Evolutionary conservation across 1,140 invertebrate species (phyloP).

Genomic region (Drosophila sproati): DNA sequence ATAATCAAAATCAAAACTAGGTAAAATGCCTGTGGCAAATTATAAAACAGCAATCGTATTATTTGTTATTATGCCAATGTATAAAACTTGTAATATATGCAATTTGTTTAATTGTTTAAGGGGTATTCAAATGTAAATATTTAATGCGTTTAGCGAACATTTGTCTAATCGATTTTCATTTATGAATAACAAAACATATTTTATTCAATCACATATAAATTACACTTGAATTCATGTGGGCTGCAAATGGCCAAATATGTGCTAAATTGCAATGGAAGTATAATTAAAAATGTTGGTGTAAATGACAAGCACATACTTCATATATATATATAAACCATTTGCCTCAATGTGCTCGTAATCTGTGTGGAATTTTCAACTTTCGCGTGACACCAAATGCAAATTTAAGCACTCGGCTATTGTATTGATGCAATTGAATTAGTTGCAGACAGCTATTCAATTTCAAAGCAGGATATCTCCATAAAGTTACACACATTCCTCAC

Average conservation of each 20-base stretch:
- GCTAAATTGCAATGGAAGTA: background rate
- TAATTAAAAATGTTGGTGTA: background rate
- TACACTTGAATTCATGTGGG: background rate
- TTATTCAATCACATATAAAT: background rate
- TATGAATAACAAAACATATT: too few relatives aligned
- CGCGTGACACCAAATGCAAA: background rate
- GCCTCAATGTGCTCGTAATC: too few relatives aligned
- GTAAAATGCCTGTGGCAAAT: too few relatives aligned
- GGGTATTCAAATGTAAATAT: too few relatives aligned
- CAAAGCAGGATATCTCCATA: background rate
- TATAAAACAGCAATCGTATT: too few relatives aligned
- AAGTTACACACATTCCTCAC: background rate
- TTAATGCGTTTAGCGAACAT: too few relatives aligned
- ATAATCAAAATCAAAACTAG: too few relatives aligned
- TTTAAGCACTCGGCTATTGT: conserved; percentile 18
- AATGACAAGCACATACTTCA: conserved; percentile 5
- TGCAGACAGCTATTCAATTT: background rate
- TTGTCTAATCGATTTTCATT: too few relatives aligned
- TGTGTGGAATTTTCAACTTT: background rate
- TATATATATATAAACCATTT: too few relatives aligned
- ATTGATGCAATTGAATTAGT: conserved; percentile 12
- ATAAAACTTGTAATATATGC: too few relatives aligned
- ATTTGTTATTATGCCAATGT: too few relatives aligned
- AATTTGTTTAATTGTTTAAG: too few relatives aligned
- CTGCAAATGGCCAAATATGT: background rate